Evolutionary conservation across 2,888 invertebrate genomes (phyloP), one percentile per base, ranked within the genome.

Genomic region (Cryptops parisi): DNA sequence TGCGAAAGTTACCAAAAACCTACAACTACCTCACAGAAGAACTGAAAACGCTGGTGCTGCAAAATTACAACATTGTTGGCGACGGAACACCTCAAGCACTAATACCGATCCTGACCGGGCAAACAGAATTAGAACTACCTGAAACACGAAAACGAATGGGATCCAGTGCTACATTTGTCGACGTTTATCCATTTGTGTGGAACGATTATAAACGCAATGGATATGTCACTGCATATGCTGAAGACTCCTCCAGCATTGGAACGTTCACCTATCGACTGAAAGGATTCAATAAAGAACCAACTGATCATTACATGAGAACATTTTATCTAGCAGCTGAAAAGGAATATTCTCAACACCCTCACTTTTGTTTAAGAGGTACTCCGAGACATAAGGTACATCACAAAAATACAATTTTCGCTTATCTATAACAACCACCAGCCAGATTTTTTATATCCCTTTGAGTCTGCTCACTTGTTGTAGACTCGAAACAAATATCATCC

Each of bases 231-330:
- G 84, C 82, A 0, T 94, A 83, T 67, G 82, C 83, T 62, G 94
- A 96, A 65, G 94, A 96, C 65, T 77, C 81, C 60, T 84, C 87
- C 0, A 72, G 76, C 62, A 77, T 83, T 23, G 91, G 91, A 0
- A 89, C 88, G 0, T 96, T 93, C 66, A 87, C 87, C 1, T 89
- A 88, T 68, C 77, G 94, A 6, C 76, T 93, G 65, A 84, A 84
- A 60, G 94, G 94, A 0, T 94, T 94, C 67, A 70, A 76, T 33
- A 68, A 75, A 2, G 80, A 80, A 60, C 94, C 94, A 0, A 88
- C 91, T 0, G 86, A 93, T 70, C 91, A 93, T 68, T 93, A 90
- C 65, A 79, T 90, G 70, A 72, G 91, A 25, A 78, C 87, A 0
- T 90, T 81, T 67, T 86, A 81, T 63, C 63, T 84, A 15, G 82